Base-by-base conservation (phyloP, 2,113 vertebrate genomes). In the Zosterops pallidus region DNA sequence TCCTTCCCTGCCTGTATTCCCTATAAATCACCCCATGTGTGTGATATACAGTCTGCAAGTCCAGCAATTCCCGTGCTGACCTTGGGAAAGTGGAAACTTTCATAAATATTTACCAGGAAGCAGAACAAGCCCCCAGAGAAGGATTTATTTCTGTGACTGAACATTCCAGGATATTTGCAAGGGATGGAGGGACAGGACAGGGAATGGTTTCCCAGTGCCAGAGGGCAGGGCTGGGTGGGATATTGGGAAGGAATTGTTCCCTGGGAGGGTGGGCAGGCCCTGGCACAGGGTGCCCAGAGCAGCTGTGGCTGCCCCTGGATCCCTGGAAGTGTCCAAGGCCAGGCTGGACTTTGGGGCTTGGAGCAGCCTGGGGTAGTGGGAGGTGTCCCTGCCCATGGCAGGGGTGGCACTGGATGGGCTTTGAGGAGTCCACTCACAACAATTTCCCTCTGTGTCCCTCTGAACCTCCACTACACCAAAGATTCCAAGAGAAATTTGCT, bases 381-480 rank as follows among this genome's bases (percentile, higher is more conserved):
- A 69, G 55, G 47, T 39, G 55, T 28, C 63, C 83, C 33, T 86
- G 83, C 3, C 33, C 37, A 44, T 60, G 53, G 72, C 6, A 60
- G 26, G 55, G 19, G n/a, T n/a, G n/a, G 19, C 0, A 24, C 1
- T 4, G 19, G 64, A 0, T 53, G 46, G 4, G 14, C 4, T 53
- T 15, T n/a, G 6, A 46, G 33, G 3, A 29, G 9, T 19, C 20
- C 46, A 50, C 46, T 70, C 31, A 41, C 15, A 24, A 14, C 35
- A 29, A 3, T 28, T 29, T 69, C 65, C 46, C 65, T 28, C 14
- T 50, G 23, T 49, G 44, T 28, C 64, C 23, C 11, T 70, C 65
- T 59, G 44, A 52, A 24, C 16, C 12, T 44, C 56, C 25, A 62
- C 21, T 52, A 44, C 24, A 35, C 47, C 16, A 21, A 41, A 52